Base-by-base conservation (phyloP, 2,888 invertebrate genomes). In the Trichopoda pennipes region DNA sequence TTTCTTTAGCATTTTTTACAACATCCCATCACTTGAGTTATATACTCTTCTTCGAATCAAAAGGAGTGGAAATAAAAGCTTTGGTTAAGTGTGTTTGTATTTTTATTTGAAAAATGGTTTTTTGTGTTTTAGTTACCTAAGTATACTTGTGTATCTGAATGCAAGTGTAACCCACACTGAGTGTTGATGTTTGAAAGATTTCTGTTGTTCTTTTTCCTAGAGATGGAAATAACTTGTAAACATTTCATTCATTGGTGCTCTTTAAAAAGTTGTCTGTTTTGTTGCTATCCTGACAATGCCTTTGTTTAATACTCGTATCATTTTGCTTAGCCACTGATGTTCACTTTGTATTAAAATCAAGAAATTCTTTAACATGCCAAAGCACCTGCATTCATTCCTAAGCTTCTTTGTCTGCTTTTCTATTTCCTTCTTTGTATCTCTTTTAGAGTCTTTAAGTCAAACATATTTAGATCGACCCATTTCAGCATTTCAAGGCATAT, bases 201-300 rank as follows among this genome's bases (percentile, higher is more conserved):
- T 17, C 9, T 58, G 17, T 19, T 58, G 35, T 14, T 14, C 12
- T 3, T 35, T 58, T 58, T 58, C 3, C n/a, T 35, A 58, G 38
- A 38, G 12, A 38, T 12, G 38, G 19, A 19, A n/a, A n/a, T 35
- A 58, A 58, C 58, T 38, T 10, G 35, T 38, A 19, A 44, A 56
- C 21, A 32, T 55, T 56, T 56, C 56, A 28, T 56, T 56, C 56
- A 28, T 17, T 56, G 56, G 32, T 69, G 69, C 47, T 56, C 47
- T 56, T 69, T 56, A 47, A 4, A 56, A 19, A 10, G 38, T 23
- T 10, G 1, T 19, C 32, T 19, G 4, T 23, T n/a, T 47, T 56
- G 44, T 19, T 47, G 69, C 44, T 69, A n/a, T n/a, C 53, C 23
- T 38, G 53, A 28, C 63, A 64, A 19, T 49, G 17, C 63, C 35